Conservation (phyloP, 2,888 invertebrate genomes). For the Ligdia adustata region DNA sequence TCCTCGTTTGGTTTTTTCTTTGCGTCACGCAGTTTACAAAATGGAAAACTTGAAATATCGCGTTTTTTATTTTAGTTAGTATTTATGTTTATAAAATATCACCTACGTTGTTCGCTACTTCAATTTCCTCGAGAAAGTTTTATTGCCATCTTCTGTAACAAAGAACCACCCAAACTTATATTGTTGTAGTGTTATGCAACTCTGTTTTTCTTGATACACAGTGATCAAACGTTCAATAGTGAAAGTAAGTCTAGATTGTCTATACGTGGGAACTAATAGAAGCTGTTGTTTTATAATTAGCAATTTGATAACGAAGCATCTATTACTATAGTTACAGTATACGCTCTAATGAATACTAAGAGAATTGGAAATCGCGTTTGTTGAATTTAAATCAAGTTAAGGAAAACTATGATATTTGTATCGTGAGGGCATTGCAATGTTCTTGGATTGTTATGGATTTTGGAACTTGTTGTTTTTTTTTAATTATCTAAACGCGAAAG, state of each 20-base stretch:
- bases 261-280: conserved; percentile 35
- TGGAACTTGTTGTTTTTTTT: too few species aligned
- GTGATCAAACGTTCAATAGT: conserved; percentile 34
- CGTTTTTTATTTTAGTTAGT: too few species aligned
- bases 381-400: too few species aligned
- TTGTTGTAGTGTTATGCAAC: conserved; percentile 26
- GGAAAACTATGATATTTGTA: too few species aligned
- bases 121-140: conserved; percentile 17
- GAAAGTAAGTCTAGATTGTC: conserved; percentile 39
- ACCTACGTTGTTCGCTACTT: too few species aligned
- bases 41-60: too few species aligned
- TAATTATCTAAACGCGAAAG: too few species aligned
- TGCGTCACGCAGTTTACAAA: too few species aligned
- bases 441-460: too few species aligned
- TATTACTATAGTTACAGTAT: not conserved
- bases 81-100: too few species aligned
- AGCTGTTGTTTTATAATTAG: conserved; percentile 16
- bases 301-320: not conserved
- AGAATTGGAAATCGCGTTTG: conserved; percentile 9
- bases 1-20: too few species aligned
- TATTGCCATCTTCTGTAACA: conserved; percentile 12
- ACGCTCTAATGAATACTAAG: conserved; percentile 12
- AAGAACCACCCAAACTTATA: conserved; percentile 13
- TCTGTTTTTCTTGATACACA: conserved; percentile 25
- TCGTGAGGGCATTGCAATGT: too few species aligned